These are phyloP conservation scores for Ondatra zibethicus DNA, from an alignment of 2,113 vertebrate species.

Conservation along the genomic window DNA sequence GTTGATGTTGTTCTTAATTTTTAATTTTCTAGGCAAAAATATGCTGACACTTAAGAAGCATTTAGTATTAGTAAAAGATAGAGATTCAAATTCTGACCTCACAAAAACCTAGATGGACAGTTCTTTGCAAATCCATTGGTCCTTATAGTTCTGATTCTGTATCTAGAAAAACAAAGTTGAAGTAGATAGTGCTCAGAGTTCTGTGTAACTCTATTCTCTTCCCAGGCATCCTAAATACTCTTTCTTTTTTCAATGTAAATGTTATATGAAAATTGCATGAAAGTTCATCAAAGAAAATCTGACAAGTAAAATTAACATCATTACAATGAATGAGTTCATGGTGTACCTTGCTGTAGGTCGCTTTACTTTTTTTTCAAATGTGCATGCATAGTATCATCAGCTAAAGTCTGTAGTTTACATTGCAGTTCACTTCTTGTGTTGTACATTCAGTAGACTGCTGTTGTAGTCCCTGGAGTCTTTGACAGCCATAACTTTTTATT, in stretches of 20 bases:
- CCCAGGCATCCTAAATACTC: neutral
- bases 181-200: neutral
- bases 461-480: neutral
- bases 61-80: neutral
- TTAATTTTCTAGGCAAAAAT: neutral
- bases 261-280: neutral
- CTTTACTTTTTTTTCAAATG: neutral
- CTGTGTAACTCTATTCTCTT: neutral
- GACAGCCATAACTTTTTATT: neutral
- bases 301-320: neutral
- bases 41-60: neutral
- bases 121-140: neutral
- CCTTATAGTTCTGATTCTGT: neutral
- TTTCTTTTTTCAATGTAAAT: constrained; percentile 23
- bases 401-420: neutral
- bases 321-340: neutral
- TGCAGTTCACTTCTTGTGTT: neutral
- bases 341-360: neutral
- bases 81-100: neutral
- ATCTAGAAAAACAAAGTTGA: neutral
- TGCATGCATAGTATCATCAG: neutral
- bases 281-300: constrained; percentile 12
- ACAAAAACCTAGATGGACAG: neutral
- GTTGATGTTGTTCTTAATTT: constrained; percentile 3
- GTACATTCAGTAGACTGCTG: neutral